Evolutionary conservation across 2,113 vertebrate genomes (phyloP).

Genomic region (Sphyrna mokarran): DNA sequence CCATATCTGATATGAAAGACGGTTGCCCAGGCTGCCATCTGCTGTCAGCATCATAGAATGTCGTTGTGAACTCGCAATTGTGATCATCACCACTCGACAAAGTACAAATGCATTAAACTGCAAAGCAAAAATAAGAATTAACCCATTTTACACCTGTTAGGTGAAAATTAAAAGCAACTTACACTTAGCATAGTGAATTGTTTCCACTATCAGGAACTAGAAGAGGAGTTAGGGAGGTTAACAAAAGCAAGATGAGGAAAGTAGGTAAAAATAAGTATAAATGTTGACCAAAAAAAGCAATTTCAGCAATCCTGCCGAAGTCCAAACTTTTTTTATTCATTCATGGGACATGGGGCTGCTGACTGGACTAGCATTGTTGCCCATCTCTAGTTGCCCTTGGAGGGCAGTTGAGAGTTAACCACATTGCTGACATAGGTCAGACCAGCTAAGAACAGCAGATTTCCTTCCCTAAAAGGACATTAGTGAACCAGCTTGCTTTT

Average conservation of each 20-base stretch:
- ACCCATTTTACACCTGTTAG: neutral
- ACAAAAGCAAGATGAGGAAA: neutral
- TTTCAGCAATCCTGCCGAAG: neutral
- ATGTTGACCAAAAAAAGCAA: neutral
- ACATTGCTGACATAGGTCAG: too few relatives aligned
- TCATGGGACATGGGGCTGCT: too few relatives aligned
- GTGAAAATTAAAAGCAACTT: neutral
- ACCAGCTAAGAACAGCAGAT: too few relatives aligned
- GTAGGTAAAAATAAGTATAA: neutral
- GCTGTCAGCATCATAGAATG: slow-evolving; percentile 74
- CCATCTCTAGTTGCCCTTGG: too few relatives aligned
- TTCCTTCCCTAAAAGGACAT: too few relatives aligned
- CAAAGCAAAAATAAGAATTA: neutral
- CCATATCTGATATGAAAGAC: slow-evolving; percentile 72
- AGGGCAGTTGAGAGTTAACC: too few relatives aligned
- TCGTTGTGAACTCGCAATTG: slow-evolving; percentile 69
- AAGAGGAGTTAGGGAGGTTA: neutral
- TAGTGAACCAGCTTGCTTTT: too few relatives aligned
- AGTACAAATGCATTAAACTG: slow-evolving; percentile 83
- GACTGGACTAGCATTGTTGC: too few relatives aligned
- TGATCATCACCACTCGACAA: slow-evolving; percentile 75
- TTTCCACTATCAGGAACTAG: neutral
- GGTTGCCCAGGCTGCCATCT: slow-evolving; percentile 66
- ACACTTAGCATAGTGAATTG: neutral
- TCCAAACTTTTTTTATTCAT: neutral